Evolutionary conservation across 2,113 vertebrate genomes (phyloP).

Genomic region (Barnardius zonarius): DNA sequence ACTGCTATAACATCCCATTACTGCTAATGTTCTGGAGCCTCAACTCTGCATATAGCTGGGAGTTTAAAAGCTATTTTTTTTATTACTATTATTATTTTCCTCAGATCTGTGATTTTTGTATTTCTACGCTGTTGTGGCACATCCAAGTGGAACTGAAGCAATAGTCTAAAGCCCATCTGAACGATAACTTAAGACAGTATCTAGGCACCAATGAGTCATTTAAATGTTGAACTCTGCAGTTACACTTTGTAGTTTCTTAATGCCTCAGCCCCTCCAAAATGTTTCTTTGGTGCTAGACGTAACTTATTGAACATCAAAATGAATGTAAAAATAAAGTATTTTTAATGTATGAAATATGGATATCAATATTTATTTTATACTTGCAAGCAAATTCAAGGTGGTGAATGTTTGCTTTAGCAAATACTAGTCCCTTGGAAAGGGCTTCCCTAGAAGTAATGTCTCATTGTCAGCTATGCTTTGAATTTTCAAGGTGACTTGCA

Average conservation of each 20-base stretch:
- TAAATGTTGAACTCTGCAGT: conserved; percentile 38
- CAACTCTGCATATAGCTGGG: not conserved
- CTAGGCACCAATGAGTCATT: conserved; percentile 39
- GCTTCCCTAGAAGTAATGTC: conserved; percentile 55
- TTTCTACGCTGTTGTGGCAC: conserved; percentile 30
- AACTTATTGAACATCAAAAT: conserved; percentile 70
- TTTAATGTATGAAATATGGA: conserved; percentile 65
- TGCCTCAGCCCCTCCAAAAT: conserved; percentile 54
- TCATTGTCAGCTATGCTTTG: conserved; percentile 47
- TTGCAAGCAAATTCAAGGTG: conserved; percentile 50
- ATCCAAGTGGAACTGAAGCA: conserved; percentile 43
- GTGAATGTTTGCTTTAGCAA: conserved; percentile 57
- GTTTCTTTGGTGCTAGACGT: conserved; percentile 67
- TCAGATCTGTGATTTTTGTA: conserved; percentile 27
- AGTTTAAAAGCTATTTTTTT: not conserved
- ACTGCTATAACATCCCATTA: not conserved
- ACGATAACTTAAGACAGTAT: not conserved
- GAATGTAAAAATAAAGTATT: conserved; percentile 73
- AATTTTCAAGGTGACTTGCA: conserved; percentile 57
- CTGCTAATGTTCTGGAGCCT: not conserved
- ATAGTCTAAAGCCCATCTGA: conserved; percentile 34
- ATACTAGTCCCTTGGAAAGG: conserved; percentile 44
- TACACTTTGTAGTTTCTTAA: conserved; percentile 29
- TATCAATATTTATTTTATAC: conserved; percentile 68
- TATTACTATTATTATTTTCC: not conserved